Base-by-base conservation (phyloP, 30 jellyfish, hydroid and myxozoan species). In the Turritopsis dohrnii region DNA sequence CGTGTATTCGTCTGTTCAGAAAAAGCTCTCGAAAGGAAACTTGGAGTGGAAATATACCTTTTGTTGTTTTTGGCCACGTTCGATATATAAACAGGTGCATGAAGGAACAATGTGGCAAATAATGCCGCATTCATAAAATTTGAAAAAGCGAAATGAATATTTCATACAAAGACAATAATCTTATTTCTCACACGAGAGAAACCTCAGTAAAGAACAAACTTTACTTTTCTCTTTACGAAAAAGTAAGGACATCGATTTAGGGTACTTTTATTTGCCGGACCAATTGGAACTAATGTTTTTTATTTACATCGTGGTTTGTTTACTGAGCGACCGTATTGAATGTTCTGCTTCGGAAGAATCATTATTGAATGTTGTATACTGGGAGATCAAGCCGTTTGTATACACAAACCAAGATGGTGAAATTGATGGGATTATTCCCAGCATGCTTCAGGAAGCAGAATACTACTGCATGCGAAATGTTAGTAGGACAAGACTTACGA, bases 351-450 rank as follows among this genome's bases (percentile, higher is more conserved):
- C 60, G 9, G 13, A 41, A 3, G 60, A 41, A 41, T 3, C 30
- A 1, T 72, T 72, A 22, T 31, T 72, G 1, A 52, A 72, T 26
- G 81, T 52, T 5, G 30, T 69, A 16, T 69, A 69, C 30, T 69
- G 77, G 77, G 77, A 69, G 30, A 23, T 22, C 8, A 69, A 69
- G 16, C 77, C 77, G 13, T 69, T 69, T 16, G 16, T 69, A 1
- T 69, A 1, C 16, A 69, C 28, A 69, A 69, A 69, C 30, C 8
- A 23, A 26, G 31, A 72, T 17, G 81, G 84, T 16, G 69, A 54
- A n/a, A 22, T 76, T 28, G 84, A 76, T 76, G 84, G 72, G 21
- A 76, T 76, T 8, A 76, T 76, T 8, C 84, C 84, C 28, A 76
- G 28, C 24, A 76, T 76, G 28, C 53, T 76, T 52, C 65, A 22